Base-by-base conservation (phyloP, 2,888 invertebrate species). In the Acholoe squamosa region DNA sequence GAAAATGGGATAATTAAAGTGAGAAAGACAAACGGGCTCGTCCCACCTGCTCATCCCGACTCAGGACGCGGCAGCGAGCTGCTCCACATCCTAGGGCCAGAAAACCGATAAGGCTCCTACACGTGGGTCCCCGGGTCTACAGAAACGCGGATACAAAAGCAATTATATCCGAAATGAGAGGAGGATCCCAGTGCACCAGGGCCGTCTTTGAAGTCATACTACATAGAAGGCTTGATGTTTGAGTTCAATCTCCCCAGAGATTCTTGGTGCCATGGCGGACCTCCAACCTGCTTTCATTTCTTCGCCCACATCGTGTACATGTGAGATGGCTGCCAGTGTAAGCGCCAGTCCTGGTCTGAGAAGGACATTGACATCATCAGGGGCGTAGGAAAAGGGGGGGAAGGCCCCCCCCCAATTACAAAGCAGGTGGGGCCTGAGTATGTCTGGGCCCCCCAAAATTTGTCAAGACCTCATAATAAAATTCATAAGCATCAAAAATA, bases 201-300 rank as follows among this genome's bases (percentile, higher is more conserved):
- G 5, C 71, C 71, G 28, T 1, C 71, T 71, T 71, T 71, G 71
- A 71, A 71, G 71, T 71, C 71, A 1, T 71, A 28, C n/a, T 71
- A 71, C 71, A 71, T 71, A 71, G 71, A 14, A 71, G 71, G 71
- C 71, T 28, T 71, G 31, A 71, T 71, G 71, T 71, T 71, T 71
- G 71, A 71, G 12, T 71, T 71, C 14, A 71, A 71, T 71, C 71
- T 71, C 71, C 31, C 71, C 71, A 25, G 28, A 28, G 71, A 71
- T 14, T 71, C 31, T 25, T 28, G 28, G 7, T n/a, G 28, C 71
- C 71, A 1, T 16, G 28, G 28, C 25, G 25, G 25, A 0, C 71
- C 71, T 14, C 0, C 31, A 25, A 71, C 71, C 28, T 28, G 71
- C 71, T 71, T 71, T 71, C 71, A 71, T 71, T 71, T 71, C 71